phyloP scores from a whole-genome alignment of 2,113 vertebrate genomes.

The Gopherus evgoodei region DNA sequence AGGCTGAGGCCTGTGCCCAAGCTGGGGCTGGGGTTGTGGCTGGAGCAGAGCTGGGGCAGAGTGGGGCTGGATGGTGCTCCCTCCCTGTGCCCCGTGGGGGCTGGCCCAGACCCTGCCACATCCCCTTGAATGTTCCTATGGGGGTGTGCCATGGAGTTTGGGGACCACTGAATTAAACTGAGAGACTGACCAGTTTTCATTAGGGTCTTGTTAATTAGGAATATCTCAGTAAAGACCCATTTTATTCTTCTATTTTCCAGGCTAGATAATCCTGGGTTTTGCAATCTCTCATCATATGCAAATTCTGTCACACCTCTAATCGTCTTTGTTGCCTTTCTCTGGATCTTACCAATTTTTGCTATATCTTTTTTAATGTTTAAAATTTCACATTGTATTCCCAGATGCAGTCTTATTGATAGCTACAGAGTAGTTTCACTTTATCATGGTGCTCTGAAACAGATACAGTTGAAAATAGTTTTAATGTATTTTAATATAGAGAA shows the following conservation, averaged over 20 bases:
- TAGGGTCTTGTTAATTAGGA: background rate
- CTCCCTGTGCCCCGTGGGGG: too few species aligned
- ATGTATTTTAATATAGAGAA: background rate
- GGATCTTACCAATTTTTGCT: background rate
- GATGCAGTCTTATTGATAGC: background rate
- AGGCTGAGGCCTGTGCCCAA: too few species aligned
- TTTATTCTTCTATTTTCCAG: background rate
- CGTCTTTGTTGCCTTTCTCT: background rate
- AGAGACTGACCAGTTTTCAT: background rate
- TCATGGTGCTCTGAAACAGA: background rate
- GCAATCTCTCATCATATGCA: background rate
- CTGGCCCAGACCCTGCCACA: too few species aligned
- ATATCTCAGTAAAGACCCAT: background rate
- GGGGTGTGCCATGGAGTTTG: too few species aligned
- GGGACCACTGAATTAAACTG: background rate
- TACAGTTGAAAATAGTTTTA: background rate
- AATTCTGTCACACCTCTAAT: background rate
- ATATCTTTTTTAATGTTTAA: background rate
- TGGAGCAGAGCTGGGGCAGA: too few species aligned
- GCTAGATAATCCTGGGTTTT: background rate
- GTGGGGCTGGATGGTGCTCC: too few species aligned
- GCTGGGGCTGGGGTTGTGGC: too few species aligned
- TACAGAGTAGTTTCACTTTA: background rate
- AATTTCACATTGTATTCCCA: background rate
- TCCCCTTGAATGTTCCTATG: too few species aligned